These are phyloP conservation scores for Agrenia bidenticulata DNA, from an alignment of 2,888 invertebrate genomes.

Conservation along the genomic window DNA sequence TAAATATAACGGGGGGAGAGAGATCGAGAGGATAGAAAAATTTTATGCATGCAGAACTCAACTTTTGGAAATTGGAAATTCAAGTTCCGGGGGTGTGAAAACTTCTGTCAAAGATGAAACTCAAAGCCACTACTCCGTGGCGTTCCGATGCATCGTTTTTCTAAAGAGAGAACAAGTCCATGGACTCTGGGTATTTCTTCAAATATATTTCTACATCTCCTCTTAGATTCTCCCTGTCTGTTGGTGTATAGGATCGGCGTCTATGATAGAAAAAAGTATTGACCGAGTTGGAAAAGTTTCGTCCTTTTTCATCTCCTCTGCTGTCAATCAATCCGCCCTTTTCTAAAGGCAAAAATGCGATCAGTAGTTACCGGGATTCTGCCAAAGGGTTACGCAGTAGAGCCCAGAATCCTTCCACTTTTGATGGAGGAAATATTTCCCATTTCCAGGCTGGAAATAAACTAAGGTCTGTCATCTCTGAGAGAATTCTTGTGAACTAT, in stretches of 20 bases:
- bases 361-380: not conserved
- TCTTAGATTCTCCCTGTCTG: no score
- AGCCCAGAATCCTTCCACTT: no score
- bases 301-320: constrained; percentile 11
- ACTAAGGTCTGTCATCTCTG: no score
- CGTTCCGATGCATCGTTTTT: no score
- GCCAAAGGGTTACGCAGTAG: no score
- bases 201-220: no score
- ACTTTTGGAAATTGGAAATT: constrained; percentile 18
- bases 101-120: constrained; percentile 16
- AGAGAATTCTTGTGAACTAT: no score
- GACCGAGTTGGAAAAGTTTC: constrained; percentile 17
- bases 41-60: constrained; percentile 14
- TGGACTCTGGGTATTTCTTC: no score
- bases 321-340: constrained; percentile 18
- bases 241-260: no score
- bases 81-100: constrained; percentile 13
- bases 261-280: constrained; percentile 4
- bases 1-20: not conserved
- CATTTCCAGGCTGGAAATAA: not conserved
- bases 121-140: constrained; percentile 1
- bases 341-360: constrained; percentile 11
- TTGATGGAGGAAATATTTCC: not conserved
- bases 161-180: no score
- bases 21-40: not conserved